phyloP scores from a whole-genome alignment of 2,113 vertebrate genomes.

The Amphilophus citrinellus region DNA sequence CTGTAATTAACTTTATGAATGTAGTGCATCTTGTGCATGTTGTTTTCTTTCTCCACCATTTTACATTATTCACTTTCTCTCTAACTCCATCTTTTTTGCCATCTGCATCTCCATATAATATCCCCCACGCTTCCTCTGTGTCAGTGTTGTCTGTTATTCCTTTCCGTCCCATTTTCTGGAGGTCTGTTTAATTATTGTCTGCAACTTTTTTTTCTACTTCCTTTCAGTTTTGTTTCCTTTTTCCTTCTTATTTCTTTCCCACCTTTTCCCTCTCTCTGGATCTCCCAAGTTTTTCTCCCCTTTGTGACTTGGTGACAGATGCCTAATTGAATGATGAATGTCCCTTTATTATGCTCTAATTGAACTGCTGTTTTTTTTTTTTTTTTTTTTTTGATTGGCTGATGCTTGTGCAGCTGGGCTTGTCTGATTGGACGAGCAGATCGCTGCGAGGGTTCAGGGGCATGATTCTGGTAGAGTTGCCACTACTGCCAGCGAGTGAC shows the following conservation, averaged over 20 bases:
- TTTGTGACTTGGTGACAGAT: conserved; percentile 95
- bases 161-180: background rate
- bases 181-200: conserved; percentile 9
- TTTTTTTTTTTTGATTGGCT: conserved; percentile 83
- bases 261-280: conserved; percentile 71
- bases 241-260: conserved; percentile 25
- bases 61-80: background rate
- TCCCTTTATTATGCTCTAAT: conserved; percentile 98
- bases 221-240: conserved; percentile 58
- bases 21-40: conserved; percentile 11
- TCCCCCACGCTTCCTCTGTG: background rate
- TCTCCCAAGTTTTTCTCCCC: conserved; percentile 87
- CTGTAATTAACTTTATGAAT: conserved; percentile 64
- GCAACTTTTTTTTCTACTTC: conserved; percentile 29
- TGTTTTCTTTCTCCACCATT: conserved; percentile 33
- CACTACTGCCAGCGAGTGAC: conserved; percentile 32
- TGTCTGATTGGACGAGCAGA: conserved; percentile 78
- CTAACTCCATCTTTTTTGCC: background rate
- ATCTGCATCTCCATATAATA: background rate
- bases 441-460: conserved; percentile 15
- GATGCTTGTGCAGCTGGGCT: conserved; percentile 74
- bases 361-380: conserved; percentile 83
- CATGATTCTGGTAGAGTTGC: conserved; percentile 33
- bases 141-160: conserved; percentile 56
- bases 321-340: conserved; percentile 99